Evolutionary conservation across 2,113 vertebrate species (phyloP), one percentile per base, ranked within the genome.

Genomic region (Myanophis thanlyinensis): DNA sequence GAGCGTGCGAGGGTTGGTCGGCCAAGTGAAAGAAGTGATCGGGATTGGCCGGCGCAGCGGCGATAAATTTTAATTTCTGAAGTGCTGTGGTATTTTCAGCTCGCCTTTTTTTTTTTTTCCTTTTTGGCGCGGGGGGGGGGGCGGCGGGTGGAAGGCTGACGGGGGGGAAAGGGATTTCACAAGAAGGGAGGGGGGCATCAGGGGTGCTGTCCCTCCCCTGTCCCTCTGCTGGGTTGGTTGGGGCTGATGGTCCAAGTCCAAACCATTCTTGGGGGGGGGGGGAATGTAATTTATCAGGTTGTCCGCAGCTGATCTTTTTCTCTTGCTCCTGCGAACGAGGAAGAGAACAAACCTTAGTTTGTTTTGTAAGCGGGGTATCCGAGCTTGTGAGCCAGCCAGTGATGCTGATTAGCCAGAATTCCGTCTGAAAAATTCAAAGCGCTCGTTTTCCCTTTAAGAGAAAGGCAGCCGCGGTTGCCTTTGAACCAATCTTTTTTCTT

Each of bases 31-130:
- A 35, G 47, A 15, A 20, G 27, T 27, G 7, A 12, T 35, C 3
- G 46, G 52, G 90, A 95, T 92, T 94, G 93, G 93, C n/a, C 40
- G 35, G 1, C 5, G 1, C 8, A 20, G 20, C 30, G 86, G 91
- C 92, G 92, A 94, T 80, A 59, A 59, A 88, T 89, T 93, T 87
- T 51, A 95, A 48, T 62, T 6, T 44, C 67, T 30, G 1, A 13
- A 10, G 11, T 35, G 48, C 15, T 56, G 25, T 89, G 73, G 51
- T 47, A 25, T 35, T 86, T 88, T n/a, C n/a, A 89, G 80, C 54
- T 35, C 1, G 25, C 20, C 22, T 23, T 3, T 9, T 67, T 18
- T n/a, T n/a, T n/a, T 5, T 25, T 18, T n/a, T n/a, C n/a, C n/a
- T n/a, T n/a, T n/a, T n/a, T n/a, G n/a, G n/a, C n/a, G n/a, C n/a